Evolutionary conservation across 64 coral and sea anemone species (phyloP), one percentile per base, ranked within the genome.

Genomic region (Montipora efflorescens): DNA sequence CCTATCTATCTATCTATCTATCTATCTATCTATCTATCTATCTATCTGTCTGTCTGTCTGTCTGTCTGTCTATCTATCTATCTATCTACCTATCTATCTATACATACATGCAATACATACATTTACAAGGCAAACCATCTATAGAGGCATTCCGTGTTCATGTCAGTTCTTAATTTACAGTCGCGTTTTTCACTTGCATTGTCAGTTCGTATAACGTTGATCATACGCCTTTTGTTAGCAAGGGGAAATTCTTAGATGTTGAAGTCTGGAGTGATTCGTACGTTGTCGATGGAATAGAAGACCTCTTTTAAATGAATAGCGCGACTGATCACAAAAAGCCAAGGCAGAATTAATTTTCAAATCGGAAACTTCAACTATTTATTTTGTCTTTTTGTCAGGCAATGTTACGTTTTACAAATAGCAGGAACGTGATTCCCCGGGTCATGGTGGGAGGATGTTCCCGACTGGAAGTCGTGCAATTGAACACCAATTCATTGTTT

Each of bases 211-310:
- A 70, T 70, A 20, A 70, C 67, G 18, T 70, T 20, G 3, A 70
- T 70, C 67, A 70, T 5, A 70, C 67, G 12, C 13, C 67, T 8
- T 70, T 70, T 70, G 67, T 70, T 15, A 5, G 67, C n/a, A 13
- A 70, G 18, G 14, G 67, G 67, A 70, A 70, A 70, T 70, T 70
- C 67, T 10, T n/a, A 70, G 67, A 70, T 70, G 67, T 70, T 70
- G 67, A 70, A 70, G 67, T 70, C 67, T 70, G 11, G 67, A 70
- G 67, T 70, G 12, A 70, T 70, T 15, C 5, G 4, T 16, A 70
- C 18, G 67, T 16, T 70, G 14, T 70, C 67, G 67, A 70, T 70
- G 18, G 67, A 70, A 10, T 10, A 70, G 67, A 70, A 70, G 18
- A 70, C 67, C 67, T 70, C 67, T 70, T 70, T 70, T 16, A 16